A percentile compares a stretch with the other conserved stretches of the same genome.
phyloP scores from a whole-genome alignment of 2,113 vertebrate species.

The Redunca redunca region DNA sequence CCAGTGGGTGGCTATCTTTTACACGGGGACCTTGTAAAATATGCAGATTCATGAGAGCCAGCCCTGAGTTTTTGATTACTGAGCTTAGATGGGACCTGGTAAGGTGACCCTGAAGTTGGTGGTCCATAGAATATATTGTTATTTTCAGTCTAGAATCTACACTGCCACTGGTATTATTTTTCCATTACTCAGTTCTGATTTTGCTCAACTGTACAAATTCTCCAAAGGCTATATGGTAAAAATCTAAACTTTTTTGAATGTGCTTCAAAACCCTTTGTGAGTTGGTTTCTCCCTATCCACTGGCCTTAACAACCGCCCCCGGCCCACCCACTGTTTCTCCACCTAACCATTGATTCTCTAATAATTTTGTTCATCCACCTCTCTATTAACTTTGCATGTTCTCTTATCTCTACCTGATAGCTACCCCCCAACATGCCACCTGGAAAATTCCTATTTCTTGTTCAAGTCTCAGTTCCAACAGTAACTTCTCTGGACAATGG shows the following conservation, averaged over 20 bases:
- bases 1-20: background rate
- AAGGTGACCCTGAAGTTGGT: background rate
- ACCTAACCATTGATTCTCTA: background rate
- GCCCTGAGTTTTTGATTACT: background rate
- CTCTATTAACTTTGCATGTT: background rate
- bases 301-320: background rate
- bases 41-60: background rate
- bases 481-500: background rate
- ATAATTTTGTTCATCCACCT: background rate
- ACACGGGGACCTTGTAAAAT: background rate
- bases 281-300: background rate
- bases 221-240: background rate
- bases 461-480: background rate
- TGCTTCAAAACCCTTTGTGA: background rate
- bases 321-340: fast-evolving
- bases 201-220: background rate
- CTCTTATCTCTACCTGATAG: background rate
- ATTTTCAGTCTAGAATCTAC: background rate
- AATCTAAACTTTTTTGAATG: background rate
- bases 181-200: background rate
- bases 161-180: background rate
- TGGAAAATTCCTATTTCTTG: background rate
- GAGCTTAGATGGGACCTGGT: background rate
- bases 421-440: background rate
- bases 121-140: background rate